Percentiles rank a stretch among this genome's conserved stretches.
Conservation (phyloP, 1,140 invertebrate species). For the Calliphora vicina region DNA sequence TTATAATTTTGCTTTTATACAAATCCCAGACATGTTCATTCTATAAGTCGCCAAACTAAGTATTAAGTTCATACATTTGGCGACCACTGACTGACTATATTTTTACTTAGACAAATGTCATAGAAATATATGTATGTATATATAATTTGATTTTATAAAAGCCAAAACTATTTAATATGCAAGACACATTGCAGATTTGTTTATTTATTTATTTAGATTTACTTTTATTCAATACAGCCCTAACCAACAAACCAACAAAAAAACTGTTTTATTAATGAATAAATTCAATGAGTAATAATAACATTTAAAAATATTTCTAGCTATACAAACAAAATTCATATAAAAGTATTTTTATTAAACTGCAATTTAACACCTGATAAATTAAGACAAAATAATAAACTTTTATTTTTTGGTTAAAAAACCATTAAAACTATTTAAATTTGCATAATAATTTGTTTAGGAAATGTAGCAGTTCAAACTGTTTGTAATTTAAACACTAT, state of each 20-base stretch:
- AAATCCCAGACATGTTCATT: too few species aligned
- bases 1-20: too few species aligned
- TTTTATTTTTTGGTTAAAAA: neutral
- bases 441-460: neutral
- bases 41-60: neutral
- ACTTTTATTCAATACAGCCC: neutral
- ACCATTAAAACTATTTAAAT: neutral
- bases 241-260: neutral
- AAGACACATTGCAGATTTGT: neutral
- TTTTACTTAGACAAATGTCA: neutral
- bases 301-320: neutral
- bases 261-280: constrained; percentile 6
- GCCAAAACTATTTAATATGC: neutral
- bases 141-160: too few species aligned
- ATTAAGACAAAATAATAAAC: too few species aligned
- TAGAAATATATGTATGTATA: neutral
- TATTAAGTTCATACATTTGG: neutral
- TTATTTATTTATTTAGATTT: neutral
- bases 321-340: neutral
- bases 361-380: too few species aligned
- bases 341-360: neutral
- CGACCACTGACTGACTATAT: neutral
- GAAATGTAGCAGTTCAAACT: neutral
- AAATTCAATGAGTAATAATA: neutral
- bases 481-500: too few species aligned